Percentiles rank a stretch among this genome's conserved stretches.
Conservation (phyloP, 2,797 vertebrate species). For the Gobio occitaniae region DNA sequence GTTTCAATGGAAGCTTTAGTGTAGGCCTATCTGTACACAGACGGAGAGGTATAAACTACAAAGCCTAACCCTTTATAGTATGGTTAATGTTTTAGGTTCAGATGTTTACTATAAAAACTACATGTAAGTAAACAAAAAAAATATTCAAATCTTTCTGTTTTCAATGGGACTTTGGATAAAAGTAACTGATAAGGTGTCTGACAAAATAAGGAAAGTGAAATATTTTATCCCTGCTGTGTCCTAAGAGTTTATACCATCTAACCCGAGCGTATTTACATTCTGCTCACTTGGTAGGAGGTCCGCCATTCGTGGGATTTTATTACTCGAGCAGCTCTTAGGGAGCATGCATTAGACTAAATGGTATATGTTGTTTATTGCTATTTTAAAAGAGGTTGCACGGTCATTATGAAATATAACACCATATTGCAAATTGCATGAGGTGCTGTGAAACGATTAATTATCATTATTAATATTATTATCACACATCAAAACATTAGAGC, state of each 20-base stretch:
- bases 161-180: constrained; percentile 5
- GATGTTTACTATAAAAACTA: neutral
- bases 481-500: neutral
- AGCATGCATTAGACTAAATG: constrained; percentile 39
- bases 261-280: constrained; percentile 41
- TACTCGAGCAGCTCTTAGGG: constrained; percentile 42
- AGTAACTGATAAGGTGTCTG: neutral
- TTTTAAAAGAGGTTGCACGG: constrained; percentile 2
- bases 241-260: constrained; percentile 33
- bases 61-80: neutral
- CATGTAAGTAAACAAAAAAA: neutral
- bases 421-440: constrained; percentile 1
- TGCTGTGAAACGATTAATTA: constrained; percentile 19
- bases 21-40: neutral
- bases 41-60: neutral
- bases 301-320: constrained; percentile 50
- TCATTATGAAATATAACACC: constrained; percentile 3
- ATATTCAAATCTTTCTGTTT: neutral
- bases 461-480: neutral
- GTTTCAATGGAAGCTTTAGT: neutral
- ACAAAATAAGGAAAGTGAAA: neutral
- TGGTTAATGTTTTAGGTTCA: neutral
- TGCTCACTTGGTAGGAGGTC: constrained; percentile 38
- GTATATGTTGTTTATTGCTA: constrained; percentile 1
- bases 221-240: constrained; percentile 23